A percentile compares a stretch with the other conserved stretches of the same genome.
phyloP scores from a whole-genome alignment of 2,113 vertebrate genomes.

The Peromyscus maniculatus region DNA sequence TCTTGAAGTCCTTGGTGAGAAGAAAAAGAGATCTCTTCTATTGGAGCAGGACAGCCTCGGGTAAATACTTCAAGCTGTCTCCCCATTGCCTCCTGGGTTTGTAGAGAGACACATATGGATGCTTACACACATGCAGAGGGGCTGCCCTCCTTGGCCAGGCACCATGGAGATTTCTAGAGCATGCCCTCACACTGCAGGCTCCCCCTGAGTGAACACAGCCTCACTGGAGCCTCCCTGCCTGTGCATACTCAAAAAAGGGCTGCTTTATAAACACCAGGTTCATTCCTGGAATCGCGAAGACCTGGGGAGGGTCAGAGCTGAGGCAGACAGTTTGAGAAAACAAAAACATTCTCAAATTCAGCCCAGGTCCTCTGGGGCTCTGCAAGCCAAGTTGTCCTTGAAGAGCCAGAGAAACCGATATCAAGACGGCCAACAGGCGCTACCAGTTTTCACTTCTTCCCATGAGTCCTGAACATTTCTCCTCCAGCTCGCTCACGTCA shows the following conservation, averaged over 20 bases:
- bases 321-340: conserved; percentile 77
- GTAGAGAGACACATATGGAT: neutral
- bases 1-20: neutral
- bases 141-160: conserved; percentile 4
- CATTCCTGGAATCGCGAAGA: conserved; percentile 73
- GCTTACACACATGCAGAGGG: neutral
- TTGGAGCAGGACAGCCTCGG: neutral
- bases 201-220: neutral
- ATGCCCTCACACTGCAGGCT: neutral
- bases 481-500: neutral
- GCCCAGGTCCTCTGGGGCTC: conserved; percentile 58
- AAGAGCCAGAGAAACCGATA: conserved; percentile 63
- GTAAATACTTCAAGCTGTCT: neutral
- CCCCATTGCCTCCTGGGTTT: neutral
- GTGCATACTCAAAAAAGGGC: neutral
- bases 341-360: conserved; percentile 76
- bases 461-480: neutral
- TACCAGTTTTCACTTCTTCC: conserved; percentile 47
- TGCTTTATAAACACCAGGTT: conserved; percentile 75
- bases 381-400: conserved; percentile 60
- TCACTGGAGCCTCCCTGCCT: conserved; percentile 53
- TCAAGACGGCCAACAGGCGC: conserved; percentile 57
- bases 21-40: neutral
- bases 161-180: conserved; percentile 19
- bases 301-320: conserved; percentile 69